phyloP scores from a whole-genome alignment of 2,113 vertebrate genomes.

The Bambusicola thoracicus region DNA sequence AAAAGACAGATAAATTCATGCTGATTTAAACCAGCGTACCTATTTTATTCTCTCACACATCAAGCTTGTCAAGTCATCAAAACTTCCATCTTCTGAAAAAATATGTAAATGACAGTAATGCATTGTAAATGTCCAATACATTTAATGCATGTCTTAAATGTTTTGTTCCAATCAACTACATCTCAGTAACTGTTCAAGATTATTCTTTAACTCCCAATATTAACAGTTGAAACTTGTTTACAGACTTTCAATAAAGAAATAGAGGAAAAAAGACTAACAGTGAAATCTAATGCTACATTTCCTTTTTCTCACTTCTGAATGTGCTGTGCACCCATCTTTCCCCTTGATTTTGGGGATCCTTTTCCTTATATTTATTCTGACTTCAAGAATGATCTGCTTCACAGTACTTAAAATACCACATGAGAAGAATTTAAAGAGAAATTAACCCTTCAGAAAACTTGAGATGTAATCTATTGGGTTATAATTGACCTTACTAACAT shows the following conservation, averaged over 20 bases:
- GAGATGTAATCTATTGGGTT: neutral
- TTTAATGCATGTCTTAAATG: constrained; percentile 32
- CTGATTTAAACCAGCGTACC: constrained; percentile 11
- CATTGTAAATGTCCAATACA: neutral
- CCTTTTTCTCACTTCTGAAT: neutral
- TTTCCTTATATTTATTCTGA: neutral
- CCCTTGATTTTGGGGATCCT: neutral
- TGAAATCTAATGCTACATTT: neutral
- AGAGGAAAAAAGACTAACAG: neutral
- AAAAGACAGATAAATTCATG: constrained; percentile 54
- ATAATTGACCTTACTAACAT: neutral
- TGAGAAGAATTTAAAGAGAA: neutral
- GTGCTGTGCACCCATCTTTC: neutral
- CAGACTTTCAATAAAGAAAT: neutral
- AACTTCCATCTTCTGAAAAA: constrained; percentile 1
- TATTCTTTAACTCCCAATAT: neutral
- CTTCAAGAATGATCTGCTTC: constrained; percentile 13
- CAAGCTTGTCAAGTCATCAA: constrained; percentile 40
- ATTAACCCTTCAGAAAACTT: neutral
- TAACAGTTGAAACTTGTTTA: constrained; percentile 6
- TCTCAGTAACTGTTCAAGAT: constrained; percentile 38
- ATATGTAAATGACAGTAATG: constrained; percentile 56
- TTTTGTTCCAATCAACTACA: constrained; percentile 28
- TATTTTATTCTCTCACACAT: neutral
- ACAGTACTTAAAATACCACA: constrained; percentile 2